These are phyloP conservation scores for Calephelis nemesis DNA, from an alignment of 1,140 invertebrate genomes.

Conservation along the genomic window DNA sequence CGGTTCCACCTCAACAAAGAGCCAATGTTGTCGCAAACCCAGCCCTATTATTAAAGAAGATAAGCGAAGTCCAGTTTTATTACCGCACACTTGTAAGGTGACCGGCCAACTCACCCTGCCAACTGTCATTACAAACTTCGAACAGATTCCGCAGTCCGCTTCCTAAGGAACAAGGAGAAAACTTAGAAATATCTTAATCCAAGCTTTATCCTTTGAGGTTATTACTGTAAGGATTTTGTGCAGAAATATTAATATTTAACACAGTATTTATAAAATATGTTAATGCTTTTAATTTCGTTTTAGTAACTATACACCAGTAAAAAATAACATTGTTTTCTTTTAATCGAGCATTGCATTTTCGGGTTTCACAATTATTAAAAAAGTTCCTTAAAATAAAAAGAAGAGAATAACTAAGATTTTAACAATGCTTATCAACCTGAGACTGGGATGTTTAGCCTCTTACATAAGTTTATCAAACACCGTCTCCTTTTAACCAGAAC, in stretches of 20 bases:
- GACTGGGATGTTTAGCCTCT: too few species aligned
- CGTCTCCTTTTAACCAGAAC: too few species aligned
- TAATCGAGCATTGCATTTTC: too few species aligned
- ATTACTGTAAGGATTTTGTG: background rate
- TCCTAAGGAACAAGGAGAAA: conserved; percentile 23
- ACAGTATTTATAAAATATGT: too few species aligned
- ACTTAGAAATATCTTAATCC: conserved; percentile 13
- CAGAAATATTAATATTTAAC: background rate
- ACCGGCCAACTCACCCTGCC: conserved; percentile 19
- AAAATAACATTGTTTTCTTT: too few species aligned
- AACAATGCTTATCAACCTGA: too few species aligned
- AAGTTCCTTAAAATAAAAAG: too few species aligned
- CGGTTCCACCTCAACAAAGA: conserved; percentile 24
- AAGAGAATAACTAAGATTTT: too few species aligned
- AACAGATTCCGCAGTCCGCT: conserved; percentile 15
- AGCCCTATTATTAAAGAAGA: conserved; percentile 32
- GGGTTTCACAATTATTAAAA: too few species aligned
- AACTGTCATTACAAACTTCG: conserved; percentile 39
- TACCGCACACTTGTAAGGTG: conserved; percentile 34
- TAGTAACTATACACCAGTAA: too few species aligned
- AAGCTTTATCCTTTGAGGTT: background rate
- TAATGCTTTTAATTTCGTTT: too few species aligned
- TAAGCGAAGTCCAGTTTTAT: conserved; percentile 40
- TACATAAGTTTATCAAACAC: too few species aligned
- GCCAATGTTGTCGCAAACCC: conserved; percentile 30